Evolutionary conservation across 2,113 vertebrate species (phyloP).

Genomic region (Antechinus flavipes): DNA sequence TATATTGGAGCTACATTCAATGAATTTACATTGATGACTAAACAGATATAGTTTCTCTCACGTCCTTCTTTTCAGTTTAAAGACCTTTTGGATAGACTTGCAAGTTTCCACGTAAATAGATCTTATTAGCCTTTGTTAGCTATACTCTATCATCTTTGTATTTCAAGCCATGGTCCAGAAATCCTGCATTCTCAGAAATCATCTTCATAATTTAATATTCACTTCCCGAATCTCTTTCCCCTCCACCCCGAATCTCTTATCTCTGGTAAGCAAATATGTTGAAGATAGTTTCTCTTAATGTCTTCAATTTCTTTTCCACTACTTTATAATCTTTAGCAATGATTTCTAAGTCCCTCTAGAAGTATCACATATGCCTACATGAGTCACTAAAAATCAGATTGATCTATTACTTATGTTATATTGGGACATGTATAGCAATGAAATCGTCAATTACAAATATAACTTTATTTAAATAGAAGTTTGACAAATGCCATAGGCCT

Average conservation of each 20-base stretch:
- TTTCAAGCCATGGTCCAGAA: neutral
- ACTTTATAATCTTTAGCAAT: neutral
- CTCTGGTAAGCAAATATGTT: neutral
- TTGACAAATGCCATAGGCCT: neutral
- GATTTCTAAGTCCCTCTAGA: neutral
- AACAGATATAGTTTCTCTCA: neutral
- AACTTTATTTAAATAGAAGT: neutral
- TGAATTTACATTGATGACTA: neutral
- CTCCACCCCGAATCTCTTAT: neutral
- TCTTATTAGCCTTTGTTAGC: neutral
- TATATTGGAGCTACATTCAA: neutral
- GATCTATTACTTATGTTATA: neutral
- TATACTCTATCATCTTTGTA: neutral
- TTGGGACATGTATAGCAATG: neutral
- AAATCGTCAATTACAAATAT: neutral
- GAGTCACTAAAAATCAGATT: neutral
- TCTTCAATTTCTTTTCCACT: neutral
- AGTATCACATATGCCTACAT: neutral
- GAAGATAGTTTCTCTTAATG: neutral
- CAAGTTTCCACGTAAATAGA: neutral
- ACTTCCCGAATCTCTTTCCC: neutral
- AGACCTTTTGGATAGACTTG: neutral
- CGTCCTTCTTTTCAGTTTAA: neutral
- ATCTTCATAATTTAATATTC: neutral
- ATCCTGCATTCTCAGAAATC: neutral